These are phyloP conservation scores for Tor tambroides DNA, from an alignment of 2,113 vertebrate genomes.

Conservation along the genomic window DNA sequence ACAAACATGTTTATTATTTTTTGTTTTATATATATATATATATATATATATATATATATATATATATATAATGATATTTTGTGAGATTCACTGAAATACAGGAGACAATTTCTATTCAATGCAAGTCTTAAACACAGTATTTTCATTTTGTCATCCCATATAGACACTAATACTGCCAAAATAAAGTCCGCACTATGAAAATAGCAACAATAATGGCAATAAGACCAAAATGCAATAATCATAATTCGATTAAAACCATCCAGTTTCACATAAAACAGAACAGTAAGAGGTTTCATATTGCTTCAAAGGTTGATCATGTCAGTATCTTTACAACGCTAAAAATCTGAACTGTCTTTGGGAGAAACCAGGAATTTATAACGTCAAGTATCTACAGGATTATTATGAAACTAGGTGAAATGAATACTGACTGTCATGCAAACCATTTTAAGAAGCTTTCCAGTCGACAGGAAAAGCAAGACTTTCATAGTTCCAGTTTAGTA, in stretches of 20 bases:
- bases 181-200: neutral
- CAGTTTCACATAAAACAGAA: neutral
- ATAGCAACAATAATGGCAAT: slow-evolving; percentile 13
- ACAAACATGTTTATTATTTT: no score
- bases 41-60: neutral
- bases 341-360: slow-evolving; percentile 11
- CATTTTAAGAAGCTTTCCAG: neutral
- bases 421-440: slow-evolving; percentile 42
- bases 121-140: slow-evolving; percentile 27
- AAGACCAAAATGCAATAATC: neutral
- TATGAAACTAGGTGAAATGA: neutral
- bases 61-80: neutral
- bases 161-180: neutral
- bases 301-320: slow-evolving; percentile 8
- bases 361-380: neutral
- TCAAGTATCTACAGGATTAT: slow-evolving; percentile 10
- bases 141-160: neutral
- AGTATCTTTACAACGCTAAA: neutral
- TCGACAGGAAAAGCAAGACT: neutral
- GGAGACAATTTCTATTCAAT: neutral
- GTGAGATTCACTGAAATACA: slow-evolving; percentile 1
- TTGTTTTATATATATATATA: neutral
- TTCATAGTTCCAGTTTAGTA: neutral
- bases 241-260: neutral
- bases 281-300: slow-evolving; percentile 27